Conservation (phyloP, 2,113 vertebrate species). For the Festucalex cinctus region DNA sequence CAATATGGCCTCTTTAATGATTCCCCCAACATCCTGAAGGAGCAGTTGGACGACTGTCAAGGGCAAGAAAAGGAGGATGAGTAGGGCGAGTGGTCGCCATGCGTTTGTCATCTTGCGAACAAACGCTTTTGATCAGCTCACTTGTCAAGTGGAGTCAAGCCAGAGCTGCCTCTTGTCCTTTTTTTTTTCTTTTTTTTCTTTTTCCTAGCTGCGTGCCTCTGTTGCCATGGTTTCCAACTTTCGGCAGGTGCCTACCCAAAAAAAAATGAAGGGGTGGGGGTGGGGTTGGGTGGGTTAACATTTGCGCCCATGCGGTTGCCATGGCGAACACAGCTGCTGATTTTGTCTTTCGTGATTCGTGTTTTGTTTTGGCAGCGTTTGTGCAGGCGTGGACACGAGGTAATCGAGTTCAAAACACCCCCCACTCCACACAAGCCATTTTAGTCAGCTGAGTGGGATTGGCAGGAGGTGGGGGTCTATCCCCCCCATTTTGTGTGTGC, state of each 20-base stretch:
- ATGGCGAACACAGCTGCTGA: not conserved
- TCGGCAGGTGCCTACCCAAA: slow-evolving; percentile 60
- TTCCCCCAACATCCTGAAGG: slow-evolving; percentile 40
- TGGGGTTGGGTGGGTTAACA: slow-evolving; percentile 32
- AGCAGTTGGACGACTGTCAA: slow-evolving; percentile 57
- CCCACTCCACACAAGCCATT: slow-evolving; percentile 24
- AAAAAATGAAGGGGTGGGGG: slow-evolving; percentile 36
- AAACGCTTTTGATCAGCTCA: not conserved
- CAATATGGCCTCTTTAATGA: slow-evolving; percentile 38
- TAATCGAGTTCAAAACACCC: slow-evolving; percentile 21
- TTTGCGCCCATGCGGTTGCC: not conserved
- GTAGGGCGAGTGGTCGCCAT: not conserved
- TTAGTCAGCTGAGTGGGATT: slow-evolving; percentile 58
- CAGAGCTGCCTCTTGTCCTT: slow-evolving; percentile 2
- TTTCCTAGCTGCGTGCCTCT: slow-evolving; percentile 58
- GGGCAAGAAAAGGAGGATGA: slow-evolving; percentile 38
- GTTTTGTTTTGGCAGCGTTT: slow-evolving; percentile 54
- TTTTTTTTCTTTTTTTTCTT: no score
- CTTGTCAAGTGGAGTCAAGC: no score
- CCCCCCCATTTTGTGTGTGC: slow-evolving; percentile 79
- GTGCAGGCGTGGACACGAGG: slow-evolving; percentile 18
- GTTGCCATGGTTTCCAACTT: slow-evolving; percentile 77
- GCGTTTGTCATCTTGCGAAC: not conserved
- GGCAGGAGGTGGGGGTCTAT: slow-evolving; percentile 36
- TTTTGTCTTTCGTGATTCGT: not conserved